Evolutionary conservation across 2,888 invertebrate genomes (phyloP), one percentile per base, ranked within the genome.

Genomic region (Sceliomorpha sp.): DNA sequence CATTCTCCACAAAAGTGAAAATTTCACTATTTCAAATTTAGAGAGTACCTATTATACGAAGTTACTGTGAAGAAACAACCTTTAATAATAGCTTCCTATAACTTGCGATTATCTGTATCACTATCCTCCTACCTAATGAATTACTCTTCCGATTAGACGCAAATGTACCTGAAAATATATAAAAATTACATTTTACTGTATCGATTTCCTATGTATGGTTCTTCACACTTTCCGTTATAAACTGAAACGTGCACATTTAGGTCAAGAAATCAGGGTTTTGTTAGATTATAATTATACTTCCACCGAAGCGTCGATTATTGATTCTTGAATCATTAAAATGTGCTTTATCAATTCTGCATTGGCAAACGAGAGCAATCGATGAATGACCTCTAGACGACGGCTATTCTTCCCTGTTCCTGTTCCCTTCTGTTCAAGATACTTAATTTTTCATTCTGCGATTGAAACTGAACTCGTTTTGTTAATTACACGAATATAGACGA

Each of bases 401-500:
- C 37, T 68, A 24, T 62, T 58, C 48, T 27, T 14, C 26, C 56
- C 48, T 39, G 48, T 68, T 44, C 45, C 26, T 12, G 45, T 9
- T 50, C 26, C 31, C 50, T 62, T 68, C n/a, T 68, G 56, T 63
- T 32, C 50, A n/a, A 5, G 8, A 27, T 14, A 26, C 31, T 48
- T 37, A 9, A 12, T 34, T 13, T 20, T n/a, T n/a, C n/a, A n/a
- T n/a, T 39, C 39, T 20, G 39, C 9, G 39, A n/a, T 9, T 32
- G 20, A 27, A 40, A 40, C 12, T 20, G 44, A 15, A 32, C 17
- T 39, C 47, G 55, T 55, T 69, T 69, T 58, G 47, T 69, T 69
- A 64, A 69, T 64, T 64, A 69, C 63, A 58, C 58, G 50, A 68
- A 68, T 68, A 40, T 58, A 15, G 34, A 55, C 51, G 53, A 55